These are phyloP conservation scores for Vombatus ursinus DNA, from an alignment of 2,113 vertebrate genomes.

Conservation along the genomic window DNA sequence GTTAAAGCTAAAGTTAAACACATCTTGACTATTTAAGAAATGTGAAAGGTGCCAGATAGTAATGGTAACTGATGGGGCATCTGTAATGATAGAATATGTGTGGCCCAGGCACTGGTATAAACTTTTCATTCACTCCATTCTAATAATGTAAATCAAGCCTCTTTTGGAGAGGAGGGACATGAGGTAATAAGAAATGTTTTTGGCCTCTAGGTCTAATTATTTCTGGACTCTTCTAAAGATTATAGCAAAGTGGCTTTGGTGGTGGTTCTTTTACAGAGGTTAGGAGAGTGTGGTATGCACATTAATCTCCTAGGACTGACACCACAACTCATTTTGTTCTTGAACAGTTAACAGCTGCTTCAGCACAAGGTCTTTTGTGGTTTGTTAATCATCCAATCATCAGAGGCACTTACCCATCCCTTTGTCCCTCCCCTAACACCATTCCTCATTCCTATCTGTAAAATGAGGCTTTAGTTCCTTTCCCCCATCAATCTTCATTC, in stretches of 20 bases:
- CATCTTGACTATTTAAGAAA: constrained; percentile 46
- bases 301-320: neutral
- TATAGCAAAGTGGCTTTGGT: neutral
- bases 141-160: constrained; percentile 11
- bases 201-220: neutral
- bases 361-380: neutral
- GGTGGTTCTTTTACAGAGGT: neutral
- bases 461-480: neutral
- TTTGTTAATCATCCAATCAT: neutral
- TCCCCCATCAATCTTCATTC: constrained; percentile 1
- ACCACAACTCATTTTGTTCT: neutral
- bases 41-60: constrained; percentile 31
- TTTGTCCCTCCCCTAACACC: neutral
- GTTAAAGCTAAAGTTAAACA: constrained; percentile 51
- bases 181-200: neutral
- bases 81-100: constrained; percentile 68
- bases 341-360: neutral
- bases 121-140: neutral
- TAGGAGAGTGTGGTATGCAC: neutral
- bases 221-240: constrained; percentile 7
- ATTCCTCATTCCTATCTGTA: neutral
- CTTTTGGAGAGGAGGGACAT: constrained; percentile 1
- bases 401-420: neutral
- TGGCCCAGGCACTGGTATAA: constrained; percentile 64
- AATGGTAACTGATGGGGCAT: constrained; percentile 39